Conservation (phyloP, 2,888 invertebrate species). For the Zele albiditarsus region DNA sequence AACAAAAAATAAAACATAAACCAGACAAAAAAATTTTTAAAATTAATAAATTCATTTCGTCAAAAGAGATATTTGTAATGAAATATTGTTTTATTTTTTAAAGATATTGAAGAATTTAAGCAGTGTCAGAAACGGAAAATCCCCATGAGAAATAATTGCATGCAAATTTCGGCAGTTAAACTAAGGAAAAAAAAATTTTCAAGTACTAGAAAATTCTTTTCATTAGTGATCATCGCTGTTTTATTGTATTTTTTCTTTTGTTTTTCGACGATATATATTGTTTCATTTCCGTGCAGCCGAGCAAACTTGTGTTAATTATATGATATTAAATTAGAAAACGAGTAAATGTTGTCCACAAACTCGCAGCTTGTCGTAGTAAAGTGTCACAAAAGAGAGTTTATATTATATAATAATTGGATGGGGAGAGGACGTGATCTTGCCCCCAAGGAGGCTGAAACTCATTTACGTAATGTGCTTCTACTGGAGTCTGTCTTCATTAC, state of each 20-base stretch:
- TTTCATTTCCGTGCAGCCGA: conserved; percentile 31
- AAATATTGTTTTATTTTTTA: neutral
- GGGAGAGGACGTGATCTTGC: conserved; percentile 1
- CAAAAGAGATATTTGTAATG: neutral
- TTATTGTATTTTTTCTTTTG: too few species aligned
- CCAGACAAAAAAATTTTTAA: neutral
- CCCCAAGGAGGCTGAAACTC: conserved; percentile 14
- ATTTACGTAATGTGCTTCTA: conserved; percentile 40
- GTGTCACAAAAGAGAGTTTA: neutral
- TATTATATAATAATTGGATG: neutral
- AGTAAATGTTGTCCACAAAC: conserved; percentile 31
- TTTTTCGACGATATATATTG: neutral
- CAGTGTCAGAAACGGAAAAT: neutral
- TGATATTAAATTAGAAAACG: conserved; percentile 44
- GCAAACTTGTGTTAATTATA: conserved; percentile 38
- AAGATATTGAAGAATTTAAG: neutral
- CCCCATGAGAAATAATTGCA: neutral
- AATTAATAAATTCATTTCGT: too few species aligned
- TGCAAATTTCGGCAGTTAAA: neutral
- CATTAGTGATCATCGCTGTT: neutral
- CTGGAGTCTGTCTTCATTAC: neutral
- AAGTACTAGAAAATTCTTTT: neutral
- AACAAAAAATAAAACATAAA: conserved; percentile 36
- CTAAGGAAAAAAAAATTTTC: neutral
- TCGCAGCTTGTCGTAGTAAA: neutral